A percentile compares a stretch with the other conserved stretches of the same genome.
Evolutionary conservation across 2,797 vertebrate species (phyloP).

Genomic region (Anableps anableps): DNA sequence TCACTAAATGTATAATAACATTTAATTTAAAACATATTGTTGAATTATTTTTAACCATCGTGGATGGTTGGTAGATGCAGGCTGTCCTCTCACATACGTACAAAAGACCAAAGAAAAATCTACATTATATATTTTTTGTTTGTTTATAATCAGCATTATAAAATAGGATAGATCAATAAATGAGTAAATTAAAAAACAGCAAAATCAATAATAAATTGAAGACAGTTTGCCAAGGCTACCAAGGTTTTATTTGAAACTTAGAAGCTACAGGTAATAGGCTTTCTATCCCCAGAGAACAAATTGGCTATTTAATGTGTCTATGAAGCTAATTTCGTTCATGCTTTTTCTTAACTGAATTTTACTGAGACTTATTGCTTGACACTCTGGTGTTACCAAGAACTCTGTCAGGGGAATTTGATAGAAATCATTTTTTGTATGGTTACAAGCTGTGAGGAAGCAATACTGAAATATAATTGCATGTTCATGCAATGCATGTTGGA

Average conservation of each 20-base stretch:
- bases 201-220: neutral
- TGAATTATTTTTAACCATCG: neutral
- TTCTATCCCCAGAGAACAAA: neutral
- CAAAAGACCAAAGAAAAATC: neutral
- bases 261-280: neutral
- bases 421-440: neutral
- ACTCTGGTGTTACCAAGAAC: neutral
- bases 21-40: neutral
- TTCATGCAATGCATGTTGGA: neutral
- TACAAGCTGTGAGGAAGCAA: neutral
- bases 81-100: neutral
- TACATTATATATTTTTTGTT: neutral
- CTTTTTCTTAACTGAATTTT: neutral
- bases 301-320: neutral
- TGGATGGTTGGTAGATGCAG: neutral
- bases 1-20: neutral
- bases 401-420: neutral
- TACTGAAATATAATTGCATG: neutral
- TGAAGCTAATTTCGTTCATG: neutral
- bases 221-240: neutral
- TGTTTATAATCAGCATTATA: neutral
- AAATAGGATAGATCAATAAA: neutral
- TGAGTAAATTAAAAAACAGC: neutral
- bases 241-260: neutral
- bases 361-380: neutral